A percentile compares a stretch with the other conserved stretches of the same genome.
These are phyloP conservation scores for Lordiphosa mommai DNA, from an alignment of 1,140 invertebrate species.

Conservation along the genomic window DNA sequence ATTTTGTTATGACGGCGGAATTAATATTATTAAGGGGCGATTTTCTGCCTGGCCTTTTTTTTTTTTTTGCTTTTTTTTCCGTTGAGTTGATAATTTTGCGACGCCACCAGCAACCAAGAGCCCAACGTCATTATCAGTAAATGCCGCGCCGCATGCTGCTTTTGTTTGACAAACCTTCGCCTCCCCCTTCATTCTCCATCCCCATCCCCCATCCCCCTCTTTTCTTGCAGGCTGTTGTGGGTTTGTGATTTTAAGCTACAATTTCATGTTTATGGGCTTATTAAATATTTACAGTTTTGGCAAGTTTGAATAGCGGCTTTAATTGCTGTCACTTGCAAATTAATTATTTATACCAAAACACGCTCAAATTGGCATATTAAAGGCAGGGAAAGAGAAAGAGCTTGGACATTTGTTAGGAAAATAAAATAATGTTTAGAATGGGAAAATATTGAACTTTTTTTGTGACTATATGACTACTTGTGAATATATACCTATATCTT, in stretches of 20 bases:
- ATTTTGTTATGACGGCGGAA: constrained; percentile 77
- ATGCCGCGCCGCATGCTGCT: constrained; percentile 33
- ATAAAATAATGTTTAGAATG: too few species aligned
- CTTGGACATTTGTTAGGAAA: too few species aligned
- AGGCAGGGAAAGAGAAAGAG: neutral
- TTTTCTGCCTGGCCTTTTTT: constrained; percentile 41
- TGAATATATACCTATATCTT: too few species aligned
- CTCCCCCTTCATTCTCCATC: neutral
- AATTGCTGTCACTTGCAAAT: constrained; percentile 72
- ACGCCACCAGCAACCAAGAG: constrained; percentile 24
- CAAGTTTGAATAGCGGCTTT: constrained; percentile 67
- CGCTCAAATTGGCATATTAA: neutral
- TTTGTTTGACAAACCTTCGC: constrained; percentile 52
- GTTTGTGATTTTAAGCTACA: constrained; percentile 12
- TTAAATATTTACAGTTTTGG: constrained; percentile 68
- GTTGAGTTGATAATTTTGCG: constrained; percentile 65
- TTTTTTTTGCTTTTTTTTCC: constrained; percentile 11
- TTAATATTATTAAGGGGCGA: constrained; percentile 75
- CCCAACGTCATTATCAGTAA: constrained; percentile 53
- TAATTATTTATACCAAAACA: constrained; percentile 63
- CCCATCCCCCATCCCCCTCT: neutral
- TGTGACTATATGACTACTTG: too few species aligned
- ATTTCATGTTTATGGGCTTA: constrained; percentile 50
- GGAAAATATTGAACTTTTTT: too few species aligned
- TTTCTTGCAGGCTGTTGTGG: neutral